These are phyloP conservation scores for Aleiodes testaceus DNA, from an alignment of 2,888 invertebrate species.

Conservation along the genomic window DNA sequence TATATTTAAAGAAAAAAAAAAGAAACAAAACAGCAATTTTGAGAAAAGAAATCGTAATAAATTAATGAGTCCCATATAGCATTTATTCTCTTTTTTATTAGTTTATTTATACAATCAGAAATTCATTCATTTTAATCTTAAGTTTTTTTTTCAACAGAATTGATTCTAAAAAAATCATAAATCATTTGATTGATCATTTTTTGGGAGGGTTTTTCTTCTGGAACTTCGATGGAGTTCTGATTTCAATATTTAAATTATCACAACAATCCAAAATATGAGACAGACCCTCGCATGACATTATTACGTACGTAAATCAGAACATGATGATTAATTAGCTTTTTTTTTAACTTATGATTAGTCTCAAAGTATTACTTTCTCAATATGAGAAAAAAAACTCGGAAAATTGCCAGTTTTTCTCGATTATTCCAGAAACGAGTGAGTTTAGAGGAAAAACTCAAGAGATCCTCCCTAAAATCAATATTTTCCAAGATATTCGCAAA, in stretches of 20 bases:
- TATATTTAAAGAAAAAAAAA: slow-evolving; percentile 54
- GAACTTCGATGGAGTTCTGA: background rate
- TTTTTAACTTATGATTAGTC: too few relatives aligned
- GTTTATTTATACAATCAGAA: slow-evolving; percentile 13
- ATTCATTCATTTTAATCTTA: background rate
- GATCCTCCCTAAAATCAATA: too few relatives aligned
- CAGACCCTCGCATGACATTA: too few relatives aligned
- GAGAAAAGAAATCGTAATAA: slow-evolving; percentile 24
- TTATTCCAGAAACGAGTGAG: too few relatives aligned
- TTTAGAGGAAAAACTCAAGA: too few relatives aligned
- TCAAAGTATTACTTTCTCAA: slow-evolving; percentile 24
- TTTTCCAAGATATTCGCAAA: too few relatives aligned
- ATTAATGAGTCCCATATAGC: slow-evolving; percentile 7
- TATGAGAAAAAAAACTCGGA: slow-evolving; percentile 21
- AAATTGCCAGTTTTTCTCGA: too few relatives aligned
- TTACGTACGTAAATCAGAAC: too few relatives aligned
- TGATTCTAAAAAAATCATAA: slow-evolving; percentile 8
- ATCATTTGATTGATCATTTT: background rate
- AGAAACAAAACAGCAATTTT: slow-evolving; percentile 45
- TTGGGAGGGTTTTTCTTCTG: background rate
- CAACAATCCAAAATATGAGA: too few relatives aligned
- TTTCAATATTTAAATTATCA: background rate
- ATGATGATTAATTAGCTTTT: too few relatives aligned
- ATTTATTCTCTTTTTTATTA: slow-evolving; percentile 7
- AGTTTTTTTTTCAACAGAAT: slow-evolving; percentile 33